Evolutionary conservation across 2,113 vertebrate genomes (phyloP), one percentile per base, ranked within the genome.

Genomic region (Ochotona curzoniae): DNA sequence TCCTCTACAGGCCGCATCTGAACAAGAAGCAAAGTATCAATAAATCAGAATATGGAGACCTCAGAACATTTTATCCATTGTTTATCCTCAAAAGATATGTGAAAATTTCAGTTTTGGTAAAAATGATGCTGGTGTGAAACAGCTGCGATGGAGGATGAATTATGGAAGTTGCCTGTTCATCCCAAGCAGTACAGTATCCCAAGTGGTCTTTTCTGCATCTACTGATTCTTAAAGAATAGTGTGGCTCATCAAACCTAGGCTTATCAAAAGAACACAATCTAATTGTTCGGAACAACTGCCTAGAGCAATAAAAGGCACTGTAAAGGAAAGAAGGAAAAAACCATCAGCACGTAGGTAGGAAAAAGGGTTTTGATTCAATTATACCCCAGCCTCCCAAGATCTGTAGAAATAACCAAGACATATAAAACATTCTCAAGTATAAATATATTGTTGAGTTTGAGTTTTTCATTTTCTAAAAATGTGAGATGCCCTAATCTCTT

Each of bases 191-290:
- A 83, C 73, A 85, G 0, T 83, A 87, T 85, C 13, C 13, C 95
- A n/a, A 83, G 61, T 12, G 78, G 89, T 57, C 26, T 74, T n/a
- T 15, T 95, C 9, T 57, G 38, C 18, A 90, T 91, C 63, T 93
- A 83, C 66, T 94, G 61, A 95, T 97, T 96, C 93, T 96, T 85
- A 96, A 96, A 92, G 95, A 96, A 92, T 15, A 96, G 8, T 49
- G 44, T 51, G 54, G 90, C 44, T 97, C 1, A 32, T 79, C 80
- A 96, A 91, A 95, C 94, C 67, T 89, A 97, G 83, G 90, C 18
- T 94, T 94, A 95, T 89, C 67, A 93, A 82, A 97, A 93, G 69
- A 91, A 91, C 23, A 97, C 49, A 82, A 1, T 93, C 67, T 96
- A 94, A 93, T 76, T 94, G 49, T 44, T 86, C 96, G 54, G 97